A percentile compares a stretch with the other conserved stretches of the same genome.
These are phyloP conservation scores for Eupeodes latifasciatus DNA, from an alignment of 2,888 invertebrate species.

Conservation along the genomic window DNA sequence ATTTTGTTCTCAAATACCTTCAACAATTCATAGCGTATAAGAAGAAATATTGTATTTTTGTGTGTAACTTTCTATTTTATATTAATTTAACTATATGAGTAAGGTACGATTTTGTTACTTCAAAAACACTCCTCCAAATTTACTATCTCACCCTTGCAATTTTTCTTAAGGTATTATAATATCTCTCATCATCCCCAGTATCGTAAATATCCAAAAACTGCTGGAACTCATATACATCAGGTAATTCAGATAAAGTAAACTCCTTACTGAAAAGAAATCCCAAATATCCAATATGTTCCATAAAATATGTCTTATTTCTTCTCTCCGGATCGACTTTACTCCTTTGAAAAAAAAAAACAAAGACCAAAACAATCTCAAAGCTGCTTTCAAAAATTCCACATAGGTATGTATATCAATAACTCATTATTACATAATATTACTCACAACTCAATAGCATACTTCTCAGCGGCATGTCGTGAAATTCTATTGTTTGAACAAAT, in stretches of 20 bases:
- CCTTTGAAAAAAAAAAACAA: constrained; percentile 72
- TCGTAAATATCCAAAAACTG: constrained; percentile 81
- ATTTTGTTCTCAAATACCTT: no score
- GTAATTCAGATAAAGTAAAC: constrained; percentile 62
- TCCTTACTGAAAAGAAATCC: constrained; percentile 78
- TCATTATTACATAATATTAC: not conserved
- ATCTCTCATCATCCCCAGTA: constrained; percentile 80
- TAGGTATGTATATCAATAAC: not conserved
- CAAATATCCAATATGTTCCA: constrained; percentile 78
- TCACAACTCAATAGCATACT: constrained; percentile 84
- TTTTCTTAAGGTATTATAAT: constrained; percentile 79
- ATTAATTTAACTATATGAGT: no score
- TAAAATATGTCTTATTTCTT: constrained; percentile 78
- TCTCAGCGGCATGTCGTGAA: constrained; percentile 81
- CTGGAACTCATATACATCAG: constrained; percentile 79
- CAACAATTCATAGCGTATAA: no score
- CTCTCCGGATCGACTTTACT: constrained; percentile 79
- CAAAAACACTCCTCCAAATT: no score
- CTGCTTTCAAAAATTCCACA: not conserved
- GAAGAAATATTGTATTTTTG: no score
- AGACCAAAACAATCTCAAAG: not conserved
- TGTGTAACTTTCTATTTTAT: no score
- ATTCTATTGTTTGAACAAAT: constrained; percentile 87
- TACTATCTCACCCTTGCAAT: constrained; percentile 78
- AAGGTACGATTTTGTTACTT: no score